phyloP scores from a whole-genome alignment of 1,140 invertebrate species.

The Drosophila athabasca region DNA sequence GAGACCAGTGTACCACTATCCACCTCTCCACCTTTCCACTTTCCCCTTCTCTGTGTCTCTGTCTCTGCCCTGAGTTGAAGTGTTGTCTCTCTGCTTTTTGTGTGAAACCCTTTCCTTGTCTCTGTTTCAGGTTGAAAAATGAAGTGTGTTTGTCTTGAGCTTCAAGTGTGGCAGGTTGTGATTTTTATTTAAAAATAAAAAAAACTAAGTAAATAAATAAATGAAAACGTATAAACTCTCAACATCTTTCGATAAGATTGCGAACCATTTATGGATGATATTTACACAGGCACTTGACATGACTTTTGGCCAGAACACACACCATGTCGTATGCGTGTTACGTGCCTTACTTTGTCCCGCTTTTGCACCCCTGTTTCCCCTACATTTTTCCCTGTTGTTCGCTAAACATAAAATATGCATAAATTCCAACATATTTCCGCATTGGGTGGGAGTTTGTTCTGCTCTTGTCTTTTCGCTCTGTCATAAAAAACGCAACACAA shows the following conservation, averaged over 20 bases:
- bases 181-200: constrained; percentile 65
- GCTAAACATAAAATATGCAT: constrained; percentile 78
- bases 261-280: constrained; percentile 67
- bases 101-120: constrained; percentile 43
- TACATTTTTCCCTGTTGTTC: constrained; percentile 29
- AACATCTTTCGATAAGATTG: constrained; percentile 49
- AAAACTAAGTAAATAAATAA: constrained; percentile 48
- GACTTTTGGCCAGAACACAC: constrained; percentile 18
- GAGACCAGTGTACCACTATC: constrained; percentile 13
- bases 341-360: constrained; percentile 44
- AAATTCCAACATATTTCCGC: constrained; percentile 70
- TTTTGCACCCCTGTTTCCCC: too few relatives aligned
- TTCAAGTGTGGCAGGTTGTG: constrained; percentile 78
- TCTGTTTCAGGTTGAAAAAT: constrained; percentile 58
- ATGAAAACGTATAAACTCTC: constrained; percentile 25
- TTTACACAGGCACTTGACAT: constrained; percentile 70
- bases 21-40: constrained; percentile 17
- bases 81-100: constrained; percentile 75
- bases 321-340: constrained; percentile 77
- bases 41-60: constrained; percentile 34
- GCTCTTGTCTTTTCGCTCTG: constrained; percentile 16
- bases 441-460: constrained; percentile 22
- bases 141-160: constrained; percentile 75
- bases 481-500: constrained; percentile 58
- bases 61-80: constrained; percentile 58